A percentile compares a stretch with the other conserved stretches of the same genome.
Conservation (phyloP, 1,140 invertebrate species). For the Magallana gigas region DNA sequence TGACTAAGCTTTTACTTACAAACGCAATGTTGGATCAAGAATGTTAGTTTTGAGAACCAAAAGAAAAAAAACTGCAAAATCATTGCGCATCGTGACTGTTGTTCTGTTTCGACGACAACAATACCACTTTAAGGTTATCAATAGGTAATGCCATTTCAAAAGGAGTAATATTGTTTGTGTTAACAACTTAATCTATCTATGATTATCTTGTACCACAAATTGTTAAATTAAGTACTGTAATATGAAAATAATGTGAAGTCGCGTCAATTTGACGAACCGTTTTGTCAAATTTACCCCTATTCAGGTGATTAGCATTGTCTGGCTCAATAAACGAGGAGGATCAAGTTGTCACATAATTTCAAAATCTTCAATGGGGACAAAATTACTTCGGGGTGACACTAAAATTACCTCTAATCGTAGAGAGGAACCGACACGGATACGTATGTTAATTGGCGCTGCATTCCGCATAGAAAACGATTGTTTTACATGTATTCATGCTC, state of each 20-base stretch:
- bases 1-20: no score
- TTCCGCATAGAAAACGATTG: background rate
- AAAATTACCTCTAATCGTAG: background rate
- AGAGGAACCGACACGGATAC: background rate
- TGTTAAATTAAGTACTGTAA: background rate
- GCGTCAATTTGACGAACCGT: background rate
- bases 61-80: no score
- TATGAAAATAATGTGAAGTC: background rate
- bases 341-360: slow-evolving; percentile 38
- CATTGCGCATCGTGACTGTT: no score
- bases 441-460: slow-evolving; percentile 1
- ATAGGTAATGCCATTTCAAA: no score
- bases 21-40: no score
- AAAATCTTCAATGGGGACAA: background rate
- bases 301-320: slow-evolving; percentile 6
- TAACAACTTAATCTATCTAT: no score
- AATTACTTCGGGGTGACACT: background rate
- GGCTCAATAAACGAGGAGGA: background rate
- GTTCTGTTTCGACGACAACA: no score
- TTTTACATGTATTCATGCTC: slow-evolving; percentile 15
- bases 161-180: no score
- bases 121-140: no score
- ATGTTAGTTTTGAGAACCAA: no score
- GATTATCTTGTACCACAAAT: background rate
- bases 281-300: background rate